Base-by-base conservation (phyloP, 2,113 vertebrate genomes). In the Heteronetta atricapilla region DNA sequence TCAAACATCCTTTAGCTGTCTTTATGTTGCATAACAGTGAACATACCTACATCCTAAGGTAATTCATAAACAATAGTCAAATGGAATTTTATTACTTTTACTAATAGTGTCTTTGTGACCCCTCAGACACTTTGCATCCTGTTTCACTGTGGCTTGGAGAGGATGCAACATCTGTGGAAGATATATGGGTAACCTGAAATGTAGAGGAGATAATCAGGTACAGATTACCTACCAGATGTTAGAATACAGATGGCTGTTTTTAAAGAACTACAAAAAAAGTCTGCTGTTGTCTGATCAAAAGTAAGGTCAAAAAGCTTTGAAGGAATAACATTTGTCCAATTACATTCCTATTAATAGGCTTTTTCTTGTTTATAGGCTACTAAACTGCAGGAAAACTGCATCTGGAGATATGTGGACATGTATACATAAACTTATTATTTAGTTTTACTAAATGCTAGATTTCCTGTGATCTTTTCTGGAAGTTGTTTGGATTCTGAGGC, bases 101-200 rank as follows among this genome's bases (percentile, higher is more conserved):
- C 13, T 56, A 3, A 8, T 34, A 18, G 44, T 55, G 19, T 18
- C 23, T 70, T 6, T 1, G 14, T 42, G 31, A 23, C 2, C 8
- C 15, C 17, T 64, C 38, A 60, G 18, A 4, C 13, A 25, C 46
- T 86, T 86, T 72, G 6, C 16, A 36, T 81, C 22, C 19, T 62
- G 19, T 26, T 72, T 68, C 25, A 53, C 2, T 16, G 4, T 69
- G 7, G 3, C 67, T 92, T 17, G 14, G 59, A 64, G 17, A 48
- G 11, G 55, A 78, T 63, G 70, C 5, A 26, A 86, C 62, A 21
- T 48, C 31, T 90, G 11, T 59, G 25, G 36, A 89, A 86, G 26
- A 83, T 13, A 3, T 10, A n/a, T 10, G 6, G n/a, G 5, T 15
- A 62, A 63, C 12, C 33, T 69, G 22, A 77, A 0, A 0, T 21